phyloP scores from a whole-genome alignment of 2,797 vertebrate species.

The Dermochelys coriacea region DNA sequence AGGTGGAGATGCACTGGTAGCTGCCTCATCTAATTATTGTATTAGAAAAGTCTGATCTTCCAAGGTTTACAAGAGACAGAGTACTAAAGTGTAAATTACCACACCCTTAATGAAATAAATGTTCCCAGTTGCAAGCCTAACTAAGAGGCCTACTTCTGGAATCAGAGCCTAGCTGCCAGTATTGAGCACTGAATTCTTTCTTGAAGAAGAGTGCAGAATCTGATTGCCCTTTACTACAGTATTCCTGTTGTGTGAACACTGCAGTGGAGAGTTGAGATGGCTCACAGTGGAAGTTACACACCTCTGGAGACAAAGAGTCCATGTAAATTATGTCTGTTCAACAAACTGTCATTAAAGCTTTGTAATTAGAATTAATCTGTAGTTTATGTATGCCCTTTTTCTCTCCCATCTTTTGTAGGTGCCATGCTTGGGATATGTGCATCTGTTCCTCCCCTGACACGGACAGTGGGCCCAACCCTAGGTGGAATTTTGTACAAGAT shows the following conservation, averaged over 20 bases:
- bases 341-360: not conserved
- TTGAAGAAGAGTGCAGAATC: not conserved
- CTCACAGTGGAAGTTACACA: not conserved
- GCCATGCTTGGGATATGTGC: conserved; percentile 94
- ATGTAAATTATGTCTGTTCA: not conserved
- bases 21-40: not conserved
- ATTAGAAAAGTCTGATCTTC: not conserved
- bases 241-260: rapidly evolving
- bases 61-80: not conserved
- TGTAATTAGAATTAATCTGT: not conserved
- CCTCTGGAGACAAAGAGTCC: not conserved
- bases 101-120: not conserved
- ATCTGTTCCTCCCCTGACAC: conserved; percentile 88
- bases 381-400: rapidly evolving
- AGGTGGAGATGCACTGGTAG: rapidly evolving
- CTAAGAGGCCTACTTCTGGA: rapidly evolving
- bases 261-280: not conserved
- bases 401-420: conserved; percentile 79
- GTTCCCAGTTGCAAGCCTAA: not conserved
- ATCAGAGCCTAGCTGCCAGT: not conserved
- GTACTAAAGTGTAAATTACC: not conserved
- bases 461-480: conserved; percentile 90
- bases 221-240: not conserved
- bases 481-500: conserved; percentile 90
- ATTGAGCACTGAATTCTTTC: not conserved